Evolutionary conservation across 2,797 vertebrate genomes (phyloP).

Genomic region (Tokudaia muenninki): DNA sequence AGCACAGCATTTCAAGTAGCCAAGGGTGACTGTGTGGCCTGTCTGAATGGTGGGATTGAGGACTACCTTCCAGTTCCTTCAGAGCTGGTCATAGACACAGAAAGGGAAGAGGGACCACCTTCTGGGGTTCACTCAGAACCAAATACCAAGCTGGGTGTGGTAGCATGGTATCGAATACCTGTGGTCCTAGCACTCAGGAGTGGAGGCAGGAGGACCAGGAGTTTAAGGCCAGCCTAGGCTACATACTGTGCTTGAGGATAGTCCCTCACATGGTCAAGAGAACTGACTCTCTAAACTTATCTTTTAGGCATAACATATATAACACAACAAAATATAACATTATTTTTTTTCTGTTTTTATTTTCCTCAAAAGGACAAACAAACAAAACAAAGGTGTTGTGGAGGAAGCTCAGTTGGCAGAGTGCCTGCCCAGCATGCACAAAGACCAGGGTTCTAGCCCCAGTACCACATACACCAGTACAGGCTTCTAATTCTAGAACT

Average conservation of each 20-base stretch:
- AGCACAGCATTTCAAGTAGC: neutral
- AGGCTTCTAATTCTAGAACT: neutral
- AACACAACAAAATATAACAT: neutral
- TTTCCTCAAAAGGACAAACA: neutral
- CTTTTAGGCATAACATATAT: neutral
- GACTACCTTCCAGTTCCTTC: neutral
- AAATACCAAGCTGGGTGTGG: neutral
- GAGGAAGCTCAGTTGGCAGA: neutral
- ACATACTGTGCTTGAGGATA: neutral
- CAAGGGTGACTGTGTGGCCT: neutral
- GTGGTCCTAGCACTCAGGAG: too few species aligned
- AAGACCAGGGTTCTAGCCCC: neutral
- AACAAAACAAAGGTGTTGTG: neutral
- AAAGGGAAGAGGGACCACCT: neutral
- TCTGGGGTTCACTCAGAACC: slow-evolving; percentile 41
- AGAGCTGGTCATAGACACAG: neutral
- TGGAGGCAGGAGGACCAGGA: too few species aligned
- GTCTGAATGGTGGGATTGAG: too few species aligned
- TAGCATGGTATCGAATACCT: neutral
- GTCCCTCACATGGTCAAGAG: neutral
- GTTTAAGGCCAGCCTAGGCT: neutral
- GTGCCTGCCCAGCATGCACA: too few species aligned
- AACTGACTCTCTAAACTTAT: neutral
- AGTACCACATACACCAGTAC: neutral
- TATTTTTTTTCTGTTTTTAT: neutral